A percentile compares a stretch with the other conserved stretches of the same genome.
phyloP scores from a whole-genome alignment of 30 jellyfish, hydroid and myxozoan genomes.

The Turritopsis dohrnii region DNA sequence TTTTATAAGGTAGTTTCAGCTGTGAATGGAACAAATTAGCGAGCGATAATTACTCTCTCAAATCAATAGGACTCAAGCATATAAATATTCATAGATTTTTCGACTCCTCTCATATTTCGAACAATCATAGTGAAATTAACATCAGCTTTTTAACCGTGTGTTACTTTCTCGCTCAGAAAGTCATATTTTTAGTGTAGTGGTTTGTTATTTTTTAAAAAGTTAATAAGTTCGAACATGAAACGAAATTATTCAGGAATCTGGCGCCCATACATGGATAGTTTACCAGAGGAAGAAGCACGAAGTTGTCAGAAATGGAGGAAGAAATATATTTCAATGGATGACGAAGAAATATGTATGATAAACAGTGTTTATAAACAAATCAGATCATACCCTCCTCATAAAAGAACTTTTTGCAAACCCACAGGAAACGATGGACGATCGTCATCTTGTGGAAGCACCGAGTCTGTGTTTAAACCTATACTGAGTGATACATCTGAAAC shows the following conservation, averaged over 20 bases:
- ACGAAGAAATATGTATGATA: not conserved
- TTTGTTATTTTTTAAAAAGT: not conserved
- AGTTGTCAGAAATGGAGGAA: not conserved
- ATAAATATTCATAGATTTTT: not conserved
- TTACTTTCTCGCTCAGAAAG: too few relatives aligned
- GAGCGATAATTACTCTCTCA: not conserved
- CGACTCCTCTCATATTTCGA: not conserved
- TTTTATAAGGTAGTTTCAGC: not conserved
- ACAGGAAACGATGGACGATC: not conserved
- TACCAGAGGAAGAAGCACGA: not conserved
- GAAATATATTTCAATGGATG: not conserved
- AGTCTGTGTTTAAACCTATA: not conserved
- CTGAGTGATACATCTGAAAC: not conserved
- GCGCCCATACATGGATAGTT: not conserved
- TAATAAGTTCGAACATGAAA: not conserved
- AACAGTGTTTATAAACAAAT: not conserved
- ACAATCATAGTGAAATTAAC: not conserved
- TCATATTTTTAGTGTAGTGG: too few relatives aligned
- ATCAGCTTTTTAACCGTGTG: too few relatives aligned
- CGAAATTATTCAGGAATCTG: slow-evolving; percentile 3
- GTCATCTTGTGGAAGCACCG: not conserved
- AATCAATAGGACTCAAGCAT: not conserved
- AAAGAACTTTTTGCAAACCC: not conserved
- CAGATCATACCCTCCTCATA: not conserved
- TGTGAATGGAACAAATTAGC: not conserved